phyloP scores from a whole-genome alignment of 2,888 invertebrate species.

The Agriotes lineatus region DNA sequence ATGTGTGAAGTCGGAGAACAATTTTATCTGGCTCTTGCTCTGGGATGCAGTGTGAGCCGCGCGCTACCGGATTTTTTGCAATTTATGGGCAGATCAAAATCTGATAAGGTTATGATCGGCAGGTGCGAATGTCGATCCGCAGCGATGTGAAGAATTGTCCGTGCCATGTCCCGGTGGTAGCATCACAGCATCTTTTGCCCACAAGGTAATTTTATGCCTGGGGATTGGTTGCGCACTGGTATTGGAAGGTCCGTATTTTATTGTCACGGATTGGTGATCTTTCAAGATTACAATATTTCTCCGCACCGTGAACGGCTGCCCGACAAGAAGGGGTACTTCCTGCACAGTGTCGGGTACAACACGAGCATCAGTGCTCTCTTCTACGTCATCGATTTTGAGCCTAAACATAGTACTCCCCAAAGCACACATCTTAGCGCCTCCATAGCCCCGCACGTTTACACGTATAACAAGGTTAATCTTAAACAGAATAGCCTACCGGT shows the following conservation, averaged over 20 bases:
- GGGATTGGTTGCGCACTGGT: not conserved
- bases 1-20: not conserved
- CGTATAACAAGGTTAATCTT: no score
- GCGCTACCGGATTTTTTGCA: not conserved
- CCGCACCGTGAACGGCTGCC: no score
- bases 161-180: slow-evolving; percentile 2
- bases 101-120: not conserved
- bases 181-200: slow-evolving; percentile 19
- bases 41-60: not conserved
- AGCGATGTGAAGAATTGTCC: not conserved
- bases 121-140: not conserved
- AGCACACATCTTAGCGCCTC: no score
- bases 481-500: no score
- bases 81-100: not conserved
- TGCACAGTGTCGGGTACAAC: no score
- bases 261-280: not conserved
- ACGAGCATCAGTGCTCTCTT: no score
- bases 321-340: no score
- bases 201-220: slow-evolving; percentile 8
- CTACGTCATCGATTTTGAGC: no score
- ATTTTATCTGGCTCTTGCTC: no score
- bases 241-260: not conserved
- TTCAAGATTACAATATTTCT: not conserved
- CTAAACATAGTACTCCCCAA: no score
- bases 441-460: no score